phyloP scores from a whole-genome alignment of 2,888 invertebrate species.

The Hoplodrina ambigua region DNA sequence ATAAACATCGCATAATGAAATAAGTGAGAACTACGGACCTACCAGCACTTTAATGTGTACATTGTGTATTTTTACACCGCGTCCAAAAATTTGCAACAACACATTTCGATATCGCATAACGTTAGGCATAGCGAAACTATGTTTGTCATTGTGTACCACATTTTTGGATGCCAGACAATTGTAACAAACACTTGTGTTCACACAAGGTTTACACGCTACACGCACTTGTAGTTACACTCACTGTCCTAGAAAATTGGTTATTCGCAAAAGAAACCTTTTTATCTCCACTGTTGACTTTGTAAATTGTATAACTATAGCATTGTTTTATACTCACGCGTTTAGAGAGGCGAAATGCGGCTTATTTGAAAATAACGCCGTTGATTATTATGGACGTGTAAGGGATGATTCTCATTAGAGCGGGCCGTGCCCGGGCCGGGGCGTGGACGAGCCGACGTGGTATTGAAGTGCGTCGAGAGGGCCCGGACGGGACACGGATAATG shows the following conservation, averaged over 20 bases:
- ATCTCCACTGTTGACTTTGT: neutral
- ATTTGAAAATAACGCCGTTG: constrained; percentile 17
- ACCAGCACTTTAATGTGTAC: too few species aligned
- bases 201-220: constrained; percentile 5
- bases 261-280: constrained; percentile 16
- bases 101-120: constrained; percentile 24
- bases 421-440: too few species aligned
- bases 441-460: too few species aligned
- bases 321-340: constrained; percentile 38
- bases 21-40: neutral
- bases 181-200: constrained; percentile 33
- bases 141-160: constrained; percentile 37
- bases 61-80: too few species aligned
- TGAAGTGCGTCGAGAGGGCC: too few species aligned
- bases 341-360: constrained; percentile 21
- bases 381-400: neutral
- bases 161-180: constrained; percentile 42
- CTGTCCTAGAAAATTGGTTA: constrained; percentile 40
- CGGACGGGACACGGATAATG: too few species aligned
- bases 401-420: too few species aligned
- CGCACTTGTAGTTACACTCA: constrained; percentile 23
- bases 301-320: constrained; percentile 7
- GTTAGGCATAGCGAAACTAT: constrained; percentile 9
- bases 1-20: neutral
- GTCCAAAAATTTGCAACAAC: constrained; percentile 1